Evolutionary conservation across 2,113 vertebrate species (phyloP).

Genomic region (Callorhinus ursinus): DNA sequence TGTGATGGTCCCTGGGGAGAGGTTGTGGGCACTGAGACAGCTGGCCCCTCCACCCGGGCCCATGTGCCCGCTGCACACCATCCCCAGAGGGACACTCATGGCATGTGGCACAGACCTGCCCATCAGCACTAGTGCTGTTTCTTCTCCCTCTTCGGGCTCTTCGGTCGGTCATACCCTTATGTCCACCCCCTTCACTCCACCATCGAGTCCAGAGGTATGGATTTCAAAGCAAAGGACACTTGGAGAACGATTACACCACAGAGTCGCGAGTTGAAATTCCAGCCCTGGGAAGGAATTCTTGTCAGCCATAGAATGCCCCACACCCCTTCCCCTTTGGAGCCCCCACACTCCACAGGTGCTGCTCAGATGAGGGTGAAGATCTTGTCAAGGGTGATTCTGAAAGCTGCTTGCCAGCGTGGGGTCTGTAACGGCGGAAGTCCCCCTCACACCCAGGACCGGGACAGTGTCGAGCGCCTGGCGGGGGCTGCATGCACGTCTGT

Average conservation of each 20-base stretch:
- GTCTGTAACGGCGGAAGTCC: fast-evolving
- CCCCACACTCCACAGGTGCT: fast-evolving
- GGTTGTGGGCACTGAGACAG: background rate
- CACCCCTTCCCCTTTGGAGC: background rate
- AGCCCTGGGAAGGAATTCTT: background rate
- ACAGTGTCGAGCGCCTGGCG: no score
- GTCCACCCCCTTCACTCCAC: background rate
- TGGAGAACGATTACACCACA: fast-evolving
- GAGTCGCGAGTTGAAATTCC: background rate
- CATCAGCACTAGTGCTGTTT: fast-evolving
- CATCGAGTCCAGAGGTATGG: background rate
- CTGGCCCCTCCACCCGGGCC: background rate
- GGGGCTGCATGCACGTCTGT: background rate
- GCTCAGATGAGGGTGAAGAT: fast-evolving
- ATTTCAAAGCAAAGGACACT: background rate
- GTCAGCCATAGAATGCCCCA: background rate
- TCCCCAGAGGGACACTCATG: fast-evolving
- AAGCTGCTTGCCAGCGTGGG: background rate
- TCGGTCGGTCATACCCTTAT: fast-evolving
- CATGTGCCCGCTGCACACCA: background rate
- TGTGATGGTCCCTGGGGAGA: background rate
- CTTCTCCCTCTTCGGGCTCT: background rate
- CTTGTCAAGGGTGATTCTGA: background rate
- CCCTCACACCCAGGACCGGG: background rate
- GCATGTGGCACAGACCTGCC: background rate